Evolutionary conservation across 2,113 vertebrate species (phyloP).

Genomic region (Sebastes schlegelii): DNA sequence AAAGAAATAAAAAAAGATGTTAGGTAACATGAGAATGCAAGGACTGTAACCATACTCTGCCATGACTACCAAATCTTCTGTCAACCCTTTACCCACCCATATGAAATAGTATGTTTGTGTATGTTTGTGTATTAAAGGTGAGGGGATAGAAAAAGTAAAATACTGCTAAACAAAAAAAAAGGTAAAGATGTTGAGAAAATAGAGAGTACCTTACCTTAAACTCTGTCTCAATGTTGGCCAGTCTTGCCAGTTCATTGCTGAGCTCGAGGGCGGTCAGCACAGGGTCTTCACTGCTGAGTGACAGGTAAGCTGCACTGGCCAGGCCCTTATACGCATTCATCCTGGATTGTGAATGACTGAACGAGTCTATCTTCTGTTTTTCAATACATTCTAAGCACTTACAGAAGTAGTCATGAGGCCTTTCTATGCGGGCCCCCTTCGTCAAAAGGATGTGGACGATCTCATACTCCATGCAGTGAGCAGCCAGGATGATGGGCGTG

Average conservation of each 20-base stretch:
- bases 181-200: neutral
- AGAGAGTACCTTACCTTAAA: conserved; percentile 90
- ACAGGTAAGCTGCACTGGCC: conserved; percentile 95
- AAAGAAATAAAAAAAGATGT: neutral
- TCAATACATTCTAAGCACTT: conserved; percentile 93
- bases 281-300: conserved; percentile 96
- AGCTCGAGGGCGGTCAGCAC: conserved; percentile 95
- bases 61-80: neutral
- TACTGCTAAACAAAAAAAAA: neutral
- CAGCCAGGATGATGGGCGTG: conserved; percentile 94
- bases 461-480: conserved; percentile 98
- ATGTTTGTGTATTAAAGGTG: neutral
- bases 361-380: conserved; percentile 93
- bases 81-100: neutral
- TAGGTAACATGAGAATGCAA: neutral
- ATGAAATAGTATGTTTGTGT: neutral
- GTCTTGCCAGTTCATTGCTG: conserved; percentile 96
- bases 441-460: conserved; percentile 95
- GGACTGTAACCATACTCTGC: neutral
- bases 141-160: neutral
- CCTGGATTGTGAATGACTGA: conserved; percentile 95
- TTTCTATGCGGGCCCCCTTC: conserved; percentile 94
- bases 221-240: conserved; percentile 99
- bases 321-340: conserved; percentile 98
- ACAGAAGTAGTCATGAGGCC: conserved; percentile 97